Evolutionary conservation across 2,113 vertebrate species (phyloP), one percentile per base, ranked within the genome.

Genomic region (Anguilla rostrata): DNA sequence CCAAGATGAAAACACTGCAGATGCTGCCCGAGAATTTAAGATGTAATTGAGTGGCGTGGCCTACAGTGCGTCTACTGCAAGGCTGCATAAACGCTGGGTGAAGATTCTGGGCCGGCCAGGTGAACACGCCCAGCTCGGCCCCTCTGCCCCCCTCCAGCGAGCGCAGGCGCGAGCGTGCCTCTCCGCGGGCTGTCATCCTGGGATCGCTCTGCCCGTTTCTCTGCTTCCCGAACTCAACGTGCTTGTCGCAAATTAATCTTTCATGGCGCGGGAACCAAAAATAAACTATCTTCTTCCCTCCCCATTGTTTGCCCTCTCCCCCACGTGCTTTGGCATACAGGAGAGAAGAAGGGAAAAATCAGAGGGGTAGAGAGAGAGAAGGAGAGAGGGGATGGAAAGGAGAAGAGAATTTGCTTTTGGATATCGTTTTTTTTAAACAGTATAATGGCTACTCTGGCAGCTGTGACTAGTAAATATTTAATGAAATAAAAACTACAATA

Each of bases 381-480:
- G 18, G 15, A 53, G 40, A 12, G 66, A 29, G 60, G 6, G 60
- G 71, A 75, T 12, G 26, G 71, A 75, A 75, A 34, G 71, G 26
- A 34, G 71, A 75, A 34, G 11, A 34, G n/a, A 75, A 75, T 75
- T 75, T 14, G 9, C n/a, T 75, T 75, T 75, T 12, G 9, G n/a
- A 75, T 34, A 26, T 34, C 34, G 66, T 75, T 3, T 66, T 40
- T 79, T 39, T 80, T 41, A 40, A 18, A 80, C 78, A 80, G 78
- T 41, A 41, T 80, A 80, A 80, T 80, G 34, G 29, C 39, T 80
- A 39, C 34, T 80, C 78, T 20, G 16, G 8, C 78, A 41, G 20
- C 78, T 40, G 39, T 80, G 78, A 22, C 39, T 18, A 57, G 49
- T 84, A 84, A 85, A 85, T 85, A 78, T 79, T 79, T 34, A n/a